These are phyloP conservation scores for Ammodytes dubius DNA, from an alignment of 2,113 vertebrate species.

Conservation along the genomic window DNA sequence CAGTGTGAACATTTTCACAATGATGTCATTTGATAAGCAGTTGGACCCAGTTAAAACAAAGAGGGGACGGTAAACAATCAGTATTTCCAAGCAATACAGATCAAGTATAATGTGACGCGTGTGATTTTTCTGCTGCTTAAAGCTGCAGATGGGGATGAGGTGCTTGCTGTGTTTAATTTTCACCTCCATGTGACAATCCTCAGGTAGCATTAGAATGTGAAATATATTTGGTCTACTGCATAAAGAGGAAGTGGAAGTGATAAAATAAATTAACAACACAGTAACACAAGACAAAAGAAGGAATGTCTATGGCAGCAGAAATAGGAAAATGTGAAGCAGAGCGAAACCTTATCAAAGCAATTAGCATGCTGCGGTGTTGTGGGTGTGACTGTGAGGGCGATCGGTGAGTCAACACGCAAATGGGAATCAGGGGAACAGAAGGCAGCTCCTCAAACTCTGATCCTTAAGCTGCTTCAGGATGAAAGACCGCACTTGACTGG, in stretches of 20 bases:
- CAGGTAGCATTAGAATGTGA: conserved; percentile 51
- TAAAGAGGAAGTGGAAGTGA: background rate
- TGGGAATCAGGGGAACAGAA: conserved; percentile 28
- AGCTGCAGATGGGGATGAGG: conserved; percentile 43
- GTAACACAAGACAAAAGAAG: conserved; percentile 3
- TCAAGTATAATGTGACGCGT: conserved; percentile 30
- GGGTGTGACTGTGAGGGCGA: conserved; percentile 36
- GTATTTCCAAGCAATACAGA: conserved; percentile 14
- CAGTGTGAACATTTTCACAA: conserved; percentile 46
- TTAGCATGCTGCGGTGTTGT: conserved; percentile 30
- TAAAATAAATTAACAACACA: background rate
- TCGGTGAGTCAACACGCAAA: conserved; percentile 49
- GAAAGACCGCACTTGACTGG: conserved; percentile 59
- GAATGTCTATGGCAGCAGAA: background rate
- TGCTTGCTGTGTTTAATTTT: conserved; percentile 81
- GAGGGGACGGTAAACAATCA: conserved; percentile 17
- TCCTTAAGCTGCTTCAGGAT: conserved; percentile 52
- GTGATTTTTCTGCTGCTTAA: conserved; percentile 39
- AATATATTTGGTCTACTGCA: conserved; percentile 29
- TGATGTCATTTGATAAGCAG: conserved; percentile 61
- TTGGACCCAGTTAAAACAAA: conserved; percentile 40
- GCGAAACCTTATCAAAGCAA: conserved; percentile 36
- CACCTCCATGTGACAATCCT: conserved; percentile 75
- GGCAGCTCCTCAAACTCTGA: conserved; percentile 44
- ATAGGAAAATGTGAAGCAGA: background rate